These are phyloP conservation scores for Tetraodon nigroviridis DNA, from an alignment of 2,113 vertebrate genomes.

Conservation along the genomic window DNA sequence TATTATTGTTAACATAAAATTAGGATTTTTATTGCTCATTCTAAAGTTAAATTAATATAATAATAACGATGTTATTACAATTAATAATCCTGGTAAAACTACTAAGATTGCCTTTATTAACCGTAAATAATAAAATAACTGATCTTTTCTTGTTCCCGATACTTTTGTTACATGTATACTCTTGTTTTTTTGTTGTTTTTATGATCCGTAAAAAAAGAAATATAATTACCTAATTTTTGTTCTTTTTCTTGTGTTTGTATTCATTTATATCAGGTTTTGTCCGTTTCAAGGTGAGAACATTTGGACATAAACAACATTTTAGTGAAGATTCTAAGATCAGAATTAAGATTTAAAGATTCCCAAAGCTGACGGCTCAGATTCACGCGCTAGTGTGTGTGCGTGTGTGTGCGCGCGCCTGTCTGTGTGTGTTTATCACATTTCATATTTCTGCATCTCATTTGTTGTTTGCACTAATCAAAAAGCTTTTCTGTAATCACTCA, in stretches of 20 bases:
- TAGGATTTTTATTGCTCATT: not conserved
- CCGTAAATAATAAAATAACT: no score
- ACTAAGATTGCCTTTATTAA: no score
- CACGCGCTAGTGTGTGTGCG: not conserved
- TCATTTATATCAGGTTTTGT: not conserved
- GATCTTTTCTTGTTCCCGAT: not conserved
- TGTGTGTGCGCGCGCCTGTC: not conserved
- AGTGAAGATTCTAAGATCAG: not conserved
- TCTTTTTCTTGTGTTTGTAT: not conserved
- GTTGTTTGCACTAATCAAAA: no score
- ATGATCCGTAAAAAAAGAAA: no score
- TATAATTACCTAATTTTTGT: no score
- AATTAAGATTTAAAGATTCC: no score
- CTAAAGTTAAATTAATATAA: not conserved
- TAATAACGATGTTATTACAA: no score
- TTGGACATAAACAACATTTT: not conserved
- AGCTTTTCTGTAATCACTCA: slow-evolving; percentile 1
- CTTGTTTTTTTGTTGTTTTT: not conserved
- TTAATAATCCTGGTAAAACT: no score
- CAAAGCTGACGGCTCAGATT: no score
- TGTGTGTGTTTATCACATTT: not conserved
- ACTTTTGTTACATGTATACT: not conserved
- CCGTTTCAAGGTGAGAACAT: not conserved
- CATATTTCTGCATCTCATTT: not conserved
- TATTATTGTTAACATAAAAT: not conserved